phyloP scores from a whole-genome alignment of 2,797 vertebrate genomes.

The Xiphorhynchus erythropygius region DNA sequence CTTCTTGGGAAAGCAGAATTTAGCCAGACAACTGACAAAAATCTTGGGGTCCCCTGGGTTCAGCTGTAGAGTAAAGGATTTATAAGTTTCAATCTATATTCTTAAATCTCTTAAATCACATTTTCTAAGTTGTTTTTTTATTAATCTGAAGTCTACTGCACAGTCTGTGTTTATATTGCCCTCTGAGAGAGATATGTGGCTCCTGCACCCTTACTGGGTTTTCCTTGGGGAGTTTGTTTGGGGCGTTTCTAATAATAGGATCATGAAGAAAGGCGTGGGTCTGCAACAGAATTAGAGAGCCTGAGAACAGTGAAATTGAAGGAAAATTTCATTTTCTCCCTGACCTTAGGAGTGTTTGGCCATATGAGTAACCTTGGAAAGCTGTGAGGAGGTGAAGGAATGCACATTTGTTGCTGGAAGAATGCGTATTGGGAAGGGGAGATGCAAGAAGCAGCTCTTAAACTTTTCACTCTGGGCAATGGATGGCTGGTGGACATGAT shows the following conservation, averaged over 20 bases:
- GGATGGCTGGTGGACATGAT: not conserved
- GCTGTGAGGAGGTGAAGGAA: not conserved
- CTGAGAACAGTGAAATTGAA: not conserved
- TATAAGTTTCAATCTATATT: not conserved
- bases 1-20: not conserved
- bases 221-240: not conserved
- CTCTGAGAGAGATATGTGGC: not conserved
- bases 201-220: not conserved
- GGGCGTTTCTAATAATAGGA: not conserved
- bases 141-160: not conserved
- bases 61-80: not conserved
- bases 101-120: not conserved
- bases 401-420: not conserved
- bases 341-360: not conserved
- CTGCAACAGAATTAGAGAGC: not conserved
- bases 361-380: not conserved
- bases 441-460: not conserved
- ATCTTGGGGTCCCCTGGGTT: not conserved
- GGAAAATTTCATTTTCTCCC: not conserved
- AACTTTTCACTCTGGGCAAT: not conserved
- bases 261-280: accelerated
- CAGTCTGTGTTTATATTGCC: not conserved
- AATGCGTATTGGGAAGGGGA: not conserved
- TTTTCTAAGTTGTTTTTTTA: not conserved
- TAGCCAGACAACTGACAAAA: not conserved